Evolutionary conservation across 2,113 vertebrate genomes (phyloP).

Genomic region (Petrocephalus zakoni): DNA sequence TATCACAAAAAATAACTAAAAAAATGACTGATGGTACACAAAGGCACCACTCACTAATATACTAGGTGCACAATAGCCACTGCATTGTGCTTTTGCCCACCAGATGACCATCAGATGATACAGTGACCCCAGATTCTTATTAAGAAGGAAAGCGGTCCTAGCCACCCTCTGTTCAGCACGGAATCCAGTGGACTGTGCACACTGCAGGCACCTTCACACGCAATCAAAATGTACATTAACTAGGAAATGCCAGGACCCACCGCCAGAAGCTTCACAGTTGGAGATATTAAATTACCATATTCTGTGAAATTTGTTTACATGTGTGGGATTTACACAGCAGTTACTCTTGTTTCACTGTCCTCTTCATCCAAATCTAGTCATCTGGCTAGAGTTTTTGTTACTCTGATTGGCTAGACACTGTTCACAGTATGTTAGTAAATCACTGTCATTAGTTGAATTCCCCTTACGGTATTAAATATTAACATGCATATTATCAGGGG

Average conservation of each 20-base stretch:
- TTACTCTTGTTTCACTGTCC: not conserved
- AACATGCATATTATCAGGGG: not conserved
- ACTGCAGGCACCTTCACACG: not conserved
- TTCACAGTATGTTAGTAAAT: not conserved
- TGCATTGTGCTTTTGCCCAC: not conserved
- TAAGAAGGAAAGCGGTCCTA: not conserved
- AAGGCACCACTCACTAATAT: not conserved
- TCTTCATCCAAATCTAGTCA: not conserved
- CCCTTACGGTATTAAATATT: not conserved
- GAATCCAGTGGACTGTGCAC: not conserved
- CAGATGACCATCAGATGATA: not conserved
- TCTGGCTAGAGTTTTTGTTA: not conserved
- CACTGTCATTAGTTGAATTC: not conserved
- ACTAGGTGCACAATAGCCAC: not conserved
- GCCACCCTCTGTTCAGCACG: not conserved
- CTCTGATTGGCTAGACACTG: not conserved
- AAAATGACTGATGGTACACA: not conserved
- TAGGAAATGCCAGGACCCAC: not conserved
- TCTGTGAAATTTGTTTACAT: not conserved
- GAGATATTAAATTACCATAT: not conserved
- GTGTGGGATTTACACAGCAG: not conserved
- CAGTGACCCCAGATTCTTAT: not conserved
- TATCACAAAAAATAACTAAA: too few species aligned
- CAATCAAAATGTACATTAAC: not conserved
- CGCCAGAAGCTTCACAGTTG: not conserved